A percentile compares a stretch with the other conserved stretches of the same genome.
phyloP scores from a whole-genome alignment of 2,113 vertebrate species.

The Astur gentilis region DNA sequence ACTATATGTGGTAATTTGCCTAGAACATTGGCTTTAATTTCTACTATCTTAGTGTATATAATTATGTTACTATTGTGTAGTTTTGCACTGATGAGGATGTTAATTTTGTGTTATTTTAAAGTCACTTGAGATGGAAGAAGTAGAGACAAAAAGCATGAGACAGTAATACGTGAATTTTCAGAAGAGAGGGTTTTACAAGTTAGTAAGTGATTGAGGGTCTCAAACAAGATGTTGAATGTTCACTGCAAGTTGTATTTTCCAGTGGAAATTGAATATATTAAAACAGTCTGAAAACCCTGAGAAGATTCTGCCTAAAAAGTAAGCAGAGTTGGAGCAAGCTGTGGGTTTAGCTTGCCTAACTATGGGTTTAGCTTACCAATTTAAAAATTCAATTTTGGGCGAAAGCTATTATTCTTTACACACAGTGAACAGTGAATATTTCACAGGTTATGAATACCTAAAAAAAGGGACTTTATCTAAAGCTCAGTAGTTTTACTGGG shows the following conservation, averaged over 20 bases:
- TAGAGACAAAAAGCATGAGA: not conserved
- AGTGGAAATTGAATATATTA: not conserved
- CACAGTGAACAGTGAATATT: too few relatives aligned
- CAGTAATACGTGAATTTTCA: not conserved
- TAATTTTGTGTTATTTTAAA: not conserved
- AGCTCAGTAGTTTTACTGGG: not conserved
- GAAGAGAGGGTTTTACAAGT: not conserved
- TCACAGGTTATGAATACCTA: not conserved
- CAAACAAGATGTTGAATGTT: not conserved
- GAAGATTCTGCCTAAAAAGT: not conserved
- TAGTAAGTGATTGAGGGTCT: not conserved
- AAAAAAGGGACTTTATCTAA: not conserved
- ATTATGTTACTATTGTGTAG: not conserved
- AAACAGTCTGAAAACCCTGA: not conserved
- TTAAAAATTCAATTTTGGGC: not conserved
- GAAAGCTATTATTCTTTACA: not conserved
- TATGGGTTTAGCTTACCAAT: not conserved
- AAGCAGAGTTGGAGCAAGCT: not conserved
- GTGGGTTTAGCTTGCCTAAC: too few relatives aligned
- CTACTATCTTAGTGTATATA: not conserved
- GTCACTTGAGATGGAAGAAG: not conserved
- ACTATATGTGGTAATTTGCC: not conserved
- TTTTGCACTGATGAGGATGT: not conserved
- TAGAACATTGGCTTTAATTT: not conserved
- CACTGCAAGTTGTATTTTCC: not conserved